phyloP scores from a whole-genome alignment of 2,888 invertebrate species.

The Tachina grossa region DNA sequence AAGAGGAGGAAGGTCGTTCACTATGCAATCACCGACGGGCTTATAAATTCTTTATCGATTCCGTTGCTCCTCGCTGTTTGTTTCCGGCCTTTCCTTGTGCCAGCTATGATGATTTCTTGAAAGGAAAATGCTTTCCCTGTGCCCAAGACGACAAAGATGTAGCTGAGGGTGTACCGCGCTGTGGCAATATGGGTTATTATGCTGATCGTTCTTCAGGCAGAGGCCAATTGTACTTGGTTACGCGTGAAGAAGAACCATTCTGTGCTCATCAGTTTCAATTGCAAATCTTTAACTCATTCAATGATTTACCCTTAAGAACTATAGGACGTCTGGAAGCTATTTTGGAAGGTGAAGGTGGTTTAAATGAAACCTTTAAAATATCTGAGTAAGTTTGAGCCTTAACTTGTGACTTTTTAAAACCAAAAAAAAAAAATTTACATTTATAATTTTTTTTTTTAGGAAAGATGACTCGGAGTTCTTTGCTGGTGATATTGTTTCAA shows the following conservation, averaged over 20 bases:
- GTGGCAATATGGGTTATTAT: constrained; percentile 97
- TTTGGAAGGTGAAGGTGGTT: constrained; percentile 90
- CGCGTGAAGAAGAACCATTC: constrained; percentile 95
- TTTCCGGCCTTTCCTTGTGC: constrained; percentile 96
- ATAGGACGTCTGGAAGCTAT: constrained; percentile 90
- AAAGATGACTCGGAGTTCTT: constrained; percentile 90
- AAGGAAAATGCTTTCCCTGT: constrained; percentile 90
- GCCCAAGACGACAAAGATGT: constrained; percentile 80
- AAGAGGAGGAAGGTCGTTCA: constrained; percentile 93
- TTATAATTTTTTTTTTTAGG: constrained; percentile 82
- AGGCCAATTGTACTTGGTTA: constrained; percentile 94
- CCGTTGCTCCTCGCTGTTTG: constrained; percentile 94
- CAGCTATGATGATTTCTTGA: constrained; percentile 91
- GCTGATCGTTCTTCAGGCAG: constrained; percentile 92
- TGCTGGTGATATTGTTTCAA: constrained; percentile 89
- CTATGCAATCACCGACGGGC: constrained; percentile 96
- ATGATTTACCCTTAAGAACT: constrained; percentile 85
- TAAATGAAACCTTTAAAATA: constrained; percentile 94
- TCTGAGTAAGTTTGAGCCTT: constrained; percentile 86
- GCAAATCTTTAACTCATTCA: constrained; percentile 89
- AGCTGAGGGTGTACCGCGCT: constrained; percentile 84
- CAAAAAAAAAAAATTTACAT: too few relatives aligned
- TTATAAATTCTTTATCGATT: constrained; percentile 97
- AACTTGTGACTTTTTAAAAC: too few relatives aligned
- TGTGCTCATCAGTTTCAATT: constrained; percentile 96